A percentile compares a stretch with the other conserved stretches of the same genome.
Evolutionary conservation across 2,888 invertebrate species (phyloP).

Genomic region (Minunthozetes semirufus): DNA sequence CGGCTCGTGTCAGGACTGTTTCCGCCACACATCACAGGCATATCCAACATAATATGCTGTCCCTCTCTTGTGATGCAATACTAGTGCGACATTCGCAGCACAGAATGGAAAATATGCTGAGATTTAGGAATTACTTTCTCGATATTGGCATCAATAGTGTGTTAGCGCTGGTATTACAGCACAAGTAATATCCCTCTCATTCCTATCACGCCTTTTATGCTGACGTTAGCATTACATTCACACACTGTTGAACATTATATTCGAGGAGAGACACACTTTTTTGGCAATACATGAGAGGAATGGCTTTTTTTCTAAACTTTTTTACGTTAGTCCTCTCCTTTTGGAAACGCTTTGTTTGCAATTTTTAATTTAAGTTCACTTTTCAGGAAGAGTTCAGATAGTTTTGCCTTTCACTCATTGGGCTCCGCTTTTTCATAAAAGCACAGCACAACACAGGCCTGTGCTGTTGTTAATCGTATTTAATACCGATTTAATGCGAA

Average conservation of each 20-base stretch:
- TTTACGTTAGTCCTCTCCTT: not conserved
- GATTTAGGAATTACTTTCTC: conserved; percentile 23
- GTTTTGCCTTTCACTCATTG: not conserved
- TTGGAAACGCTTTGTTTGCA: conserved; percentile 17
- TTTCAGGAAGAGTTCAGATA: not conserved
- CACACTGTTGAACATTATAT: conserved; percentile 31
- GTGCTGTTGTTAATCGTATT: conserved; percentile 17
- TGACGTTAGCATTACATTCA: conserved; percentile 30
- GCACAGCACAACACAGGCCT: not conserved
- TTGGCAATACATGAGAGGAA: conserved; percentile 10
- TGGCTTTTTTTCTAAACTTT: not conserved
- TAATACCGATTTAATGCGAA: conserved; percentile 21
- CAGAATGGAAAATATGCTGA: conserved; percentile 12
- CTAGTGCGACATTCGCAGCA: not conserved
- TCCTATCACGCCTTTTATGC: conserved; percentile 33
- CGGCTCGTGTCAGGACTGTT: conserved; percentile 29
- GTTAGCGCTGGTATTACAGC: not conserved
- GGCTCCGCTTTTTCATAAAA: not conserved
- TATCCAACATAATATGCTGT: not conserved
- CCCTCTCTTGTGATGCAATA: not conserved
- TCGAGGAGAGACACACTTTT: conserved; percentile 16
- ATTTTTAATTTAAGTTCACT: conserved; percentile 30
- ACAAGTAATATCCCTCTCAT: conserved; percentile 17
- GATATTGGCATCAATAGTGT: conserved; percentile 6
- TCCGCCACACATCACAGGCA: conserved; percentile 28